These are phyloP conservation scores for Clarias batrachus DNA, from an alignment of 2,113 vertebrate species.

Conservation along the genomic window DNA sequence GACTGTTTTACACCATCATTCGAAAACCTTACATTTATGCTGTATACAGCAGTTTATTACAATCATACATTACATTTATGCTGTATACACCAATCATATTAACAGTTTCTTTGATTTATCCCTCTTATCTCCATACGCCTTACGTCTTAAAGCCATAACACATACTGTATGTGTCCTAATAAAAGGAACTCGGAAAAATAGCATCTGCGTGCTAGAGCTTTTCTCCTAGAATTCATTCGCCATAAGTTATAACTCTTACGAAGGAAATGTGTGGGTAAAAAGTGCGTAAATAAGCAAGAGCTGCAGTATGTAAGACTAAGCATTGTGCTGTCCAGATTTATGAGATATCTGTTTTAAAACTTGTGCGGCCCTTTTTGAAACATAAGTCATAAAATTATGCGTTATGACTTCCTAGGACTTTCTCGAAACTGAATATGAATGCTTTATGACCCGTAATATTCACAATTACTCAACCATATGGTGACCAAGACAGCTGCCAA, in stretches of 20 bases:
- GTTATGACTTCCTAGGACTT: background rate
- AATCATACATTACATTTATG: background rate
- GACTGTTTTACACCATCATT: background rate
- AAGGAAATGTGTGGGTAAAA: background rate
- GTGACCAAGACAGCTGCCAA: constrained; percentile 19
- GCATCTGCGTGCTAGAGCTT: background rate
- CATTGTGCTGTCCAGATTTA: background rate
- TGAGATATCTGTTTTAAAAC: background rate
- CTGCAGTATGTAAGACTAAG: background rate
- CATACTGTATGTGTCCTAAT: background rate
- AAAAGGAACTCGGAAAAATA: background rate
- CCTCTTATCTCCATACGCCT: background rate
- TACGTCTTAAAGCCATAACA: background rate
- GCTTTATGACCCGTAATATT: constrained; percentile 1
- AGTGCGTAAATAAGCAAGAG: background rate
- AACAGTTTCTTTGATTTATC: background rate
- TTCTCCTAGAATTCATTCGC: background rate
- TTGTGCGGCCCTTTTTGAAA: background rate
- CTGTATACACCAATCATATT: background rate
- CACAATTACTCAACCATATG: constrained; percentile 12
- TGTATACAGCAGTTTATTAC: background rate
- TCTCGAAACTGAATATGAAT: background rate
- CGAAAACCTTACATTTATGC: background rate
- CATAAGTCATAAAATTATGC: background rate
- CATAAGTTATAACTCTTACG: background rate